Base-by-base conservation (phyloP, 2,797 vertebrate genomes). In the Brotula barbata region DNA sequence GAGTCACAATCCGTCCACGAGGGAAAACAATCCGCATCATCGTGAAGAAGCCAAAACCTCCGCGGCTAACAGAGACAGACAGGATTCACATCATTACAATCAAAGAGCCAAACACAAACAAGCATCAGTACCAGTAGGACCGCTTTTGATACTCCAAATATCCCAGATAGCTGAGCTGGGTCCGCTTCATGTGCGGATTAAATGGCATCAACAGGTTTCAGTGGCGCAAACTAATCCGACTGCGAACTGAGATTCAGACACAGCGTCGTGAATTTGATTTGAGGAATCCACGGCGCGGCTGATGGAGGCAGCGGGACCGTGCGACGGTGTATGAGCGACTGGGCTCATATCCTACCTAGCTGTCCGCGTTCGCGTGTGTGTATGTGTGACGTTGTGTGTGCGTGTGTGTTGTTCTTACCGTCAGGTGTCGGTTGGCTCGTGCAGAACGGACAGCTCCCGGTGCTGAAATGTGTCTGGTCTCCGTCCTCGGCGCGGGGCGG, bases 381-480 rank as follows among this genome's bases (percentile, higher is more conserved):
- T 36, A 7, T 36, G n/a, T n/a, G n/a, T n/a, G n/a, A n/a, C n/a
- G n/a, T n/a, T n/a, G n/a, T n/a, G n/a, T n/a, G n/a, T 28, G 25
- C 25, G 25, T 28, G 25, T 28, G 25, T n/a, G n/a, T 36, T n/a
- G 15, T 39, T 48, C 83, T 82, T 84, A 85, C 85, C 86, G 65
- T 84, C 28, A 31, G 54, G 47, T 11, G 58, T 42, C 34, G 42
- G 40, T 15, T 28, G 65, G 57, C 63, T 77, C 58, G 64, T 40
- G 45, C 61, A 41, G 51, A 13, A 28, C 48, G 82, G 82, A 87
- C 83, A 86, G 87, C 77, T 87, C 80, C 68, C 16, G 82, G 80
- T 83, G 73, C 87, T 86, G 86, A 87, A 83, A 63, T 39, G 44
- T n/a, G 47, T 36, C 72, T 14, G 47, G 16, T 75, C 64, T 15